Base-by-base conservation (phyloP, 2,888 invertebrate genomes). In the Eulithis prunata region DNA sequence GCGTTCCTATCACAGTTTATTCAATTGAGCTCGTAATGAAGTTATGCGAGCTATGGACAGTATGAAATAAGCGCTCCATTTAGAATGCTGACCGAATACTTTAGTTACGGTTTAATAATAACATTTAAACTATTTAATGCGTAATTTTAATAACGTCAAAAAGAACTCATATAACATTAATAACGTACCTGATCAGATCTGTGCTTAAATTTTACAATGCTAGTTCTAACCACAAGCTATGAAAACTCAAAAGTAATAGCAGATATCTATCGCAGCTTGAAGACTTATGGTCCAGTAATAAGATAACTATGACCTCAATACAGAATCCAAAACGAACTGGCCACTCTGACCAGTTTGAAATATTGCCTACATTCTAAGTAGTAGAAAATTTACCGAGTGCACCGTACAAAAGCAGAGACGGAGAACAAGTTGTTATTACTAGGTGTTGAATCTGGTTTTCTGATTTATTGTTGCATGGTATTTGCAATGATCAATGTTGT, bases 1-100 rank as follows among this genome's bases (percentile, higher is more conserved):
- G 84, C 85, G 84, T 88, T 90, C 89, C 91, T 91, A 92, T 92
- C 89, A 90, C 91, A 90, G 92, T 91, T 93, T 93, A 92, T 93
- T 90, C 92, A 93, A 93, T 93, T 92, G 92, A 91, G 87, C 87
- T 84, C 87, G 87, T 92, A 91, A 93, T 91, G 91, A 91, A 91
- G 88, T 89, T 91, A 92, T 88, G 91, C 86, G 89, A 86, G 87
- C 81, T 86, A 89, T 87, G 88, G 81, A 83, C 85, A 78, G 79
- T 81, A 81, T 80, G 82, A 84, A 85, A 83, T 82, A 86, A 85
- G 76, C 80, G 78, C 74, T 77, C 76, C 77, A 77, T 81, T 82
- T 82, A 81, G 76, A 71, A 60, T 75, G 77, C 75, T 68, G 69
- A 72, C 76, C 73, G 70, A 79, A 79, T 78, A 75, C 71, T 77